Evolutionary conservation across 2,113 vertebrate species (phyloP).

Genomic region (Mormyrus iriodes): DNA sequence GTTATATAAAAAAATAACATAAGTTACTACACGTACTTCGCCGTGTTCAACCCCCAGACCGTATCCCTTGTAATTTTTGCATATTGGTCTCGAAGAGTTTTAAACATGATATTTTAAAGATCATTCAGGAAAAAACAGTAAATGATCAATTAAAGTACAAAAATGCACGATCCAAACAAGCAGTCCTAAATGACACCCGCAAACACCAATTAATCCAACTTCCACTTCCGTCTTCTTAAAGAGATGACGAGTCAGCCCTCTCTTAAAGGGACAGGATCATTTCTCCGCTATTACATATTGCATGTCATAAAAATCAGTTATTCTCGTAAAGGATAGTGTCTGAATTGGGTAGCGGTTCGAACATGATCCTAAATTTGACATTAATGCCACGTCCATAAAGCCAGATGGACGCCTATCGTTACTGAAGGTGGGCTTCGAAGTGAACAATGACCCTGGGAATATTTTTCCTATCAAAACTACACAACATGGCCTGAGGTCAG

Average conservation of each 20-base stretch:
- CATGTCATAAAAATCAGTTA: background rate
- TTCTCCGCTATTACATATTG: background rate
- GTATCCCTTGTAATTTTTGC: background rate
- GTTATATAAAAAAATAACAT: background rate
- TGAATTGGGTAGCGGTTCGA: background rate
- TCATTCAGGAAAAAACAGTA: background rate
- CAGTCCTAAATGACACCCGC: background rate
- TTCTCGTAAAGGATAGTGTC: background rate
- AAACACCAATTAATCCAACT: background rate
- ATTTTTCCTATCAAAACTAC: background rate
- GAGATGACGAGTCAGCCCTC: background rate
- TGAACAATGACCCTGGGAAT: background rate
- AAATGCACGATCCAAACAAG: background rate
- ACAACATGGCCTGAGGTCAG: background rate
- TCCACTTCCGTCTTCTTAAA: conserved; percentile 2
- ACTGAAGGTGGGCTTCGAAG: background rate
- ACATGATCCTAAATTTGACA: background rate
- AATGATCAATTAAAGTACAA: background rate
- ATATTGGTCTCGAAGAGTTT: background rate
- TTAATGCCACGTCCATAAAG: background rate
- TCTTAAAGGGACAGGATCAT: conserved; percentile 10
- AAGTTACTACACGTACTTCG: background rate
- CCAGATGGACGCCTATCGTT: background rate
- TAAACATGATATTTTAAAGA: background rate
- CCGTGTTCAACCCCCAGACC: background rate